Conservation (phyloP, 2,888 invertebrate genomes). For the Drosophila ochracea region DNA sequence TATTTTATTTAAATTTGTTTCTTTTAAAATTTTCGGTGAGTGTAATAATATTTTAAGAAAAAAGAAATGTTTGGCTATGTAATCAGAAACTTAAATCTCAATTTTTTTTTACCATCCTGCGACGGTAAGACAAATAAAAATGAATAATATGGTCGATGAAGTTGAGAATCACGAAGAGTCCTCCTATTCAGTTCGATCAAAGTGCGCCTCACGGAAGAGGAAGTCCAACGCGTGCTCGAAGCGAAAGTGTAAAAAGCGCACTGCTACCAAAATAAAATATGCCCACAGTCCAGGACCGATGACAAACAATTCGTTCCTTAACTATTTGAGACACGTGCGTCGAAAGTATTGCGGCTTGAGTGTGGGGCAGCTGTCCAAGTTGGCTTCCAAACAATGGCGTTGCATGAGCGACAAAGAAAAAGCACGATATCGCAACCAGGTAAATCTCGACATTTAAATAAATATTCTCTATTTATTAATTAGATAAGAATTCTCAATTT, state of each 20-base stretch:
- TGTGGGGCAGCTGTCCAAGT: background rate
- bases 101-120: background rate
- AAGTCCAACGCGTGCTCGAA: background rate
- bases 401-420: fast-evolving
- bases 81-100: background rate
- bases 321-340: background rate
- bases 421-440: background rate
- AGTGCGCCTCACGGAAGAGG: background rate
- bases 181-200: background rate
- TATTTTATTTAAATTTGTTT: background rate
- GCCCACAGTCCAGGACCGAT: background rate
- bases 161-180: background rate
- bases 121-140: background rate
- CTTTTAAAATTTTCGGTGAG: background rate
- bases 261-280: background rate
- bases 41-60: background rate
- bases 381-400: background rate
- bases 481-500: background rate
- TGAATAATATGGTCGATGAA: background rate
- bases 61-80: background rate
- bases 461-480: background rate
- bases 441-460: background rate
- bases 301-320: background rate
- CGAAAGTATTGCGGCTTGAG: background rate
- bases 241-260: background rate